Percentiles rank a stretch among this genome's conserved stretches.
These are phyloP conservation scores for Lota lota DNA, from an alignment of 2,113 vertebrate genomes.

Conservation along the genomic window DNA sequence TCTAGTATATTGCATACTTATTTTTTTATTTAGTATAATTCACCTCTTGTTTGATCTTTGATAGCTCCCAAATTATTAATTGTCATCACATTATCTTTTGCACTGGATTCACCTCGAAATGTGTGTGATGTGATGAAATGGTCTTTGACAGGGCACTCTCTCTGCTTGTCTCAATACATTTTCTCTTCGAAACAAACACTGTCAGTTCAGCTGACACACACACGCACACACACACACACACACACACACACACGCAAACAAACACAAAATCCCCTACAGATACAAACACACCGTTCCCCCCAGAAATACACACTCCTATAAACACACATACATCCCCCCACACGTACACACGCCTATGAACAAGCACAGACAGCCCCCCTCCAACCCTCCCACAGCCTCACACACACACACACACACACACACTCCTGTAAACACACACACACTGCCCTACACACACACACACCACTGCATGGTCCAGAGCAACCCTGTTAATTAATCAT, in stretches of 20 bases:
- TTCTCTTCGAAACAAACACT: constrained; percentile 26
- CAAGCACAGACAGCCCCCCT: background rate
- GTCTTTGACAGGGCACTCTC: constrained; percentile 31
- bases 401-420: background rate
- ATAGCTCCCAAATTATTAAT: no score
- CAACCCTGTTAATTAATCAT: constrained; percentile 34
- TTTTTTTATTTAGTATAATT: no score
- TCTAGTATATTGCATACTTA: no score
- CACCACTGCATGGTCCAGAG: constrained; percentile 4
- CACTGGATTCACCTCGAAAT: background rate
- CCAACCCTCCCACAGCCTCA: background rate
- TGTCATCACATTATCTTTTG: no score
- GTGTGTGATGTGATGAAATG: constrained; percentile 30
- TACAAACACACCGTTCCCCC: background rate
- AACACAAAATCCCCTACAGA: background rate
- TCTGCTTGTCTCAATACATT: constrained; percentile 46
- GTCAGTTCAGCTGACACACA: constrained; percentile 13
- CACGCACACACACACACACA: constrained; percentile 9
- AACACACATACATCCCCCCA: background rate
- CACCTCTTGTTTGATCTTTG: no score
- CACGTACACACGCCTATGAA: background rate
- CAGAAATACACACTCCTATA: background rate
- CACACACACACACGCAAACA: constrained; percentile 8
- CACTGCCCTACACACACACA: constrained; percentile 4
- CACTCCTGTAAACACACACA: background rate